phyloP scores from a whole-genome alignment of 2,888 invertebrate genomes.

The Adelphocoris suturalis region DNA sequence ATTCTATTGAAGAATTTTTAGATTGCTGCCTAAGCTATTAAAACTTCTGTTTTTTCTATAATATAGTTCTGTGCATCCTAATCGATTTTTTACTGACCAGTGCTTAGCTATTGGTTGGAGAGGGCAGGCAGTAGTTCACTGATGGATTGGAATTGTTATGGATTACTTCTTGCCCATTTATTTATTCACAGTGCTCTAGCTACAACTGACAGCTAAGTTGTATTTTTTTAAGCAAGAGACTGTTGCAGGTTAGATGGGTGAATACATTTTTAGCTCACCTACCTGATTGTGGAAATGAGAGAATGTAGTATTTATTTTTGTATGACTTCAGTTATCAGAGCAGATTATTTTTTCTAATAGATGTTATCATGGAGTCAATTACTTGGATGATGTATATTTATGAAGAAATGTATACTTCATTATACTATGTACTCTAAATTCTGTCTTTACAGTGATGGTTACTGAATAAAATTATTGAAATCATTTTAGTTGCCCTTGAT shows the following conservation, averaged over 20 bases:
- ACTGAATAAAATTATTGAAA: constrained; percentile 11
- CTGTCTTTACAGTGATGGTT: not conserved
- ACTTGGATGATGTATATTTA: not conserved
- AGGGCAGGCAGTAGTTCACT: no score
- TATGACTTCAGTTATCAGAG: not conserved
- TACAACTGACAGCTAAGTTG: no score
- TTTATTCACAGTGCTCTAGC: no score
- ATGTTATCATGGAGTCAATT: not conserved
- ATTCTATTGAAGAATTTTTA: not conserved
- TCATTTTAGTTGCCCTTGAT: not conserved
- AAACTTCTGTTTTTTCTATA: not conserved
- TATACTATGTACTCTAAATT: no score
- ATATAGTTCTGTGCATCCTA: not conserved
- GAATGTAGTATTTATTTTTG: not conserved
- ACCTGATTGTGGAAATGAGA: not conserved
- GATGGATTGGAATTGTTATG: no score
- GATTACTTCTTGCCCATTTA: no score
- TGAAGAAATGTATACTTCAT: not conserved
- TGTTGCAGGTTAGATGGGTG: no score
- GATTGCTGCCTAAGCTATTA: not conserved
- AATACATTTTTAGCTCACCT: no score
- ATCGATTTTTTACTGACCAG: no score
- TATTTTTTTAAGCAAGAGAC: no score
- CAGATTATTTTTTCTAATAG: not conserved
- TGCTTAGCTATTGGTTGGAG: no score